These are phyloP conservation scores for Acanthosepion pharaonis DNA, from an alignment of 2,888 invertebrate species.

Conservation along the genomic window DNA sequence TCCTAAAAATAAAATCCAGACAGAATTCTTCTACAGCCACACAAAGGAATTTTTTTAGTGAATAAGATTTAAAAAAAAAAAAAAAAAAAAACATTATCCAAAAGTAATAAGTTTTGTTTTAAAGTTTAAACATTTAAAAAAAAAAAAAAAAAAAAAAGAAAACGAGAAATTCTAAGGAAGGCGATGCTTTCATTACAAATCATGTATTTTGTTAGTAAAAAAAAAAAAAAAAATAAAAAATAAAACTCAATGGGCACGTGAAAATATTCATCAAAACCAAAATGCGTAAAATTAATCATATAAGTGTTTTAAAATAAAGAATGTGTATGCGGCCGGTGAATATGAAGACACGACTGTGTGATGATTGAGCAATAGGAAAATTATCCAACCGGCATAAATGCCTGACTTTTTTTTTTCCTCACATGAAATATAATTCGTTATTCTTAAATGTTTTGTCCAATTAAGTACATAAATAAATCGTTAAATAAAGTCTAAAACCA, in stretches of 20 bases:
- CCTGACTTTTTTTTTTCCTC: background rate
- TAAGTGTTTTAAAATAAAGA: too few relatives aligned
- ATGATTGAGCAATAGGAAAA: too few relatives aligned
- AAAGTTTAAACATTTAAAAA: too few relatives aligned
- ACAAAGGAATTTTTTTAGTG: background rate
- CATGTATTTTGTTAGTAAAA: too few relatives aligned
- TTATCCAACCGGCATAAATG: background rate
- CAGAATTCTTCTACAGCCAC: conserved; percentile 4
- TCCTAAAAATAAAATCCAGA: background rate
- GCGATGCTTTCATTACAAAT: too few relatives aligned
- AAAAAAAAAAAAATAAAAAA: too few relatives aligned
- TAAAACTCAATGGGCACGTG: background rate
- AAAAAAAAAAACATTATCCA: background rate
- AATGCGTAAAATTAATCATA: too few relatives aligned
- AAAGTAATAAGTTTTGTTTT: background rate
- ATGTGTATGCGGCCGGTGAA: too few relatives aligned
- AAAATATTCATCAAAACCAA: background rate
- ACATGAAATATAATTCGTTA: background rate
- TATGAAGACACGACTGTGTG: too few relatives aligned
- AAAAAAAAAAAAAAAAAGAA: background rate
- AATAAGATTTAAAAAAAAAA: background rate
- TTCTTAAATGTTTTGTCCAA: background rate
- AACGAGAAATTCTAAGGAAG: background rate
- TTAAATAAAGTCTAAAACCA: background rate
- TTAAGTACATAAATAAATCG: background rate